These are phyloP conservation scores for Metopolophium dirhodum DNA, from an alignment of 1,140 invertebrate genomes.

Conservation along the genomic window DNA sequence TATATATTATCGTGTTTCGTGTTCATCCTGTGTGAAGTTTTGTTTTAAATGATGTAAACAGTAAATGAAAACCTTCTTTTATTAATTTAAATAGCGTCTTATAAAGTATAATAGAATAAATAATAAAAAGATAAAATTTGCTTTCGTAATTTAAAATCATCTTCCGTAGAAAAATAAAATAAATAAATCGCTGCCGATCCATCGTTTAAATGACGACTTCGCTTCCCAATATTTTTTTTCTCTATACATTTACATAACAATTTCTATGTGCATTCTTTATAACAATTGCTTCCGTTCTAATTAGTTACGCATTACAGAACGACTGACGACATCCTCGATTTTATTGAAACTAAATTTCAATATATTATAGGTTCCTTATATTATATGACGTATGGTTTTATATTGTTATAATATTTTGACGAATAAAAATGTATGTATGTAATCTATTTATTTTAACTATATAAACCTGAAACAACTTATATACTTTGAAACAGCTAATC, in stretches of 20 bases:
- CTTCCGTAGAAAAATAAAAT: background rate
- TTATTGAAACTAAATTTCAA: background rate
- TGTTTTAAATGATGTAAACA: background rate
- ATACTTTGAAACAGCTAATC: no score
- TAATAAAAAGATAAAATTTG: background rate
- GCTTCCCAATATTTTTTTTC: background rate
- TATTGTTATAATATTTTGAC: no score
- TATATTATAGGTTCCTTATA: background rate
- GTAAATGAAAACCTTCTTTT: background rate
- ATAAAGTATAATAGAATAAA: background rate
- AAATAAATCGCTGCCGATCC: background rate
- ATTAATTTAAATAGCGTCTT: background rate
- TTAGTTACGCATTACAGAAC: background rate
- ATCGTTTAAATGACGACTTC: background rate
- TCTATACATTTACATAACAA: background rate
- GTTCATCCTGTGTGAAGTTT: background rate
- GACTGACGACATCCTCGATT: background rate
- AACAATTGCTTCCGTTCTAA: background rate
- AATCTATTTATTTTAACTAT: background rate
- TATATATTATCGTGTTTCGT: background rate
- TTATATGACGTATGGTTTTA: background rate
- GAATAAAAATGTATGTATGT: background rate
- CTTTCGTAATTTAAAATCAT: background rate
- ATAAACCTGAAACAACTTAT: no score
- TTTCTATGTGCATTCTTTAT: background rate